These are phyloP conservation scores for Meles meles DNA, from an alignment of 2,113 vertebrate species.

Conservation along the genomic window DNA sequence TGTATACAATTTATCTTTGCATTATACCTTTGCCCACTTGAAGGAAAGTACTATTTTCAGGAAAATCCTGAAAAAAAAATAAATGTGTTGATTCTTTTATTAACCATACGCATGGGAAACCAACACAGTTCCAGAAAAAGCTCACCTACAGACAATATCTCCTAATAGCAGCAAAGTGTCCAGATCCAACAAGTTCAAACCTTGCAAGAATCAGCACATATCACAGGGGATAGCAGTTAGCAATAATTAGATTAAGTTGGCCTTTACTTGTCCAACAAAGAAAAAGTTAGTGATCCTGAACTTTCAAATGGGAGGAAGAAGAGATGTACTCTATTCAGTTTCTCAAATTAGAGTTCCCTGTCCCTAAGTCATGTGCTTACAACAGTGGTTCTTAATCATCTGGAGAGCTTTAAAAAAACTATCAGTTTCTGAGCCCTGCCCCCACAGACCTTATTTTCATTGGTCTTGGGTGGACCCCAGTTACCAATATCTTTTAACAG, in stretches of 20 bases:
- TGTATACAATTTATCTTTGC: background rate
- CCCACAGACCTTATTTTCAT: background rate
- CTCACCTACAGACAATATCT: background rate
- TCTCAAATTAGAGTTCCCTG: background rate
- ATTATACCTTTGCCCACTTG: background rate
- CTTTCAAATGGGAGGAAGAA: background rate
- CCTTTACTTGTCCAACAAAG: background rate
- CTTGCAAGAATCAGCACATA: background rate
- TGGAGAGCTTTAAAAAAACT: background rate
- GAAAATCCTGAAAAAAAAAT: background rate
- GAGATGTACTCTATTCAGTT: background rate
- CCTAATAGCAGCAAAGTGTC: background rate
- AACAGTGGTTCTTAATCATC: background rate
- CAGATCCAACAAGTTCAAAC: background rate
- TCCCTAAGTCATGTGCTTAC: background rate
- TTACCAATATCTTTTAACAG: background rate
- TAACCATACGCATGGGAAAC: background rate
- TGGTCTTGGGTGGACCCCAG: background rate
- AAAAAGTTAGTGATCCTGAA: background rate
- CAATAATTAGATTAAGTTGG: background rate
- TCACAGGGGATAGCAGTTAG: background rate
- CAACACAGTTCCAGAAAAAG: background rate
- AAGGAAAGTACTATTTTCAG: background rate
- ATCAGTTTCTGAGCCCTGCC: background rate
- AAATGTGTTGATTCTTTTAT: background rate